phyloP scores from a whole-genome alignment of 2,888 invertebrate genomes.

The Sesia apiformis region DNA sequence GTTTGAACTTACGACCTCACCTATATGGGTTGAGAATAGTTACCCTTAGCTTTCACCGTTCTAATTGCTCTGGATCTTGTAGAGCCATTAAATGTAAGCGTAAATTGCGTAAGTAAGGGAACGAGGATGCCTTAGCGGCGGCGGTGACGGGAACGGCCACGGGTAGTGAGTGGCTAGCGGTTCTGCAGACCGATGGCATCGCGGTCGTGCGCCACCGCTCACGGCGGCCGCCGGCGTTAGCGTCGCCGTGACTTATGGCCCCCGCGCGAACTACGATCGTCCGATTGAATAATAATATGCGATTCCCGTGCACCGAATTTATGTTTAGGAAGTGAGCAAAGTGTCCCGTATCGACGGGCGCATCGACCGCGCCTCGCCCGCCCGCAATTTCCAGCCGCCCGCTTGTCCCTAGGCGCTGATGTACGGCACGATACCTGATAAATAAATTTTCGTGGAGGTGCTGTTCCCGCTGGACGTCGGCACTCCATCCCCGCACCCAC shows the following conservation, averaged over 20 bases:
- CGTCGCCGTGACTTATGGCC: conserved; percentile 71
- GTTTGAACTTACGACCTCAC: too few relatives aligned
- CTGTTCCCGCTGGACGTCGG: conserved; percentile 37
- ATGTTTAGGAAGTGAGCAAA: conserved; percentile 66
- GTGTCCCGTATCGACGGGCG: conserved; percentile 59
- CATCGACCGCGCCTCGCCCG: conserved; percentile 48
- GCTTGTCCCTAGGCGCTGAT: conserved; percentile 46
- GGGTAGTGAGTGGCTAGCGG: conserved; percentile 31
- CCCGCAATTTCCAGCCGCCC: conserved; percentile 44
- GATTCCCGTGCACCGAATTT: conserved; percentile 71
- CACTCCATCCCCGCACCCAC: conserved; percentile 30
- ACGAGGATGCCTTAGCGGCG: conserved; percentile 11
- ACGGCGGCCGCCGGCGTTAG: conserved; percentile 70
- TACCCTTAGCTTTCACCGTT: not conserved
- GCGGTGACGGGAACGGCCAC: conserved; percentile 14
- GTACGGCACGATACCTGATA: conserved; percentile 44
- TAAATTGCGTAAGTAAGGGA: not conserved
- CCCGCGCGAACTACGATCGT: conserved; percentile 68
- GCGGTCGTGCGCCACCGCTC: conserved; percentile 69
- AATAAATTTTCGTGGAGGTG: conserved; percentile 47
- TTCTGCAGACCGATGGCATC: conserved; percentile 55
- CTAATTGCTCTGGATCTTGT: not conserved
- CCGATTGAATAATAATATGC: conserved; percentile 74
- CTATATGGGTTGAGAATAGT: too few relatives aligned
- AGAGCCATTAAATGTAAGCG: not conserved